phyloP scores from a whole-genome alignment of 2,888 invertebrate genomes.

The Agrilus cyanescens region DNA sequence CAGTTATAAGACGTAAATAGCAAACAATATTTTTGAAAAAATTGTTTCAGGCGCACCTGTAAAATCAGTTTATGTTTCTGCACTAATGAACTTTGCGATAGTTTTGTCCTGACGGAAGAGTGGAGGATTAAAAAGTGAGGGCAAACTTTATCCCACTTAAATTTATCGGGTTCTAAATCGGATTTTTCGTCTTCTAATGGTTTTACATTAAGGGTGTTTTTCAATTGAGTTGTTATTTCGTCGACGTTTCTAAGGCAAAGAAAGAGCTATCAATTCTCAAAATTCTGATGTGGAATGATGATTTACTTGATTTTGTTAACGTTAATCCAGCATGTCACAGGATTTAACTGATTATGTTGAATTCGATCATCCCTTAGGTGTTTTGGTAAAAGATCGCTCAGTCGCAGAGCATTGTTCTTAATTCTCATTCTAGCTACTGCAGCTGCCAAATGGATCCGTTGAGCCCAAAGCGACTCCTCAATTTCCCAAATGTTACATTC shows the following conservation, averaged over 20 bases:
- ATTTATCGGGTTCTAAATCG: constrained; percentile 20
- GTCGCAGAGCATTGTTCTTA: constrained; percentile 54
- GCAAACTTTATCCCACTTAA: constrained; percentile 36
- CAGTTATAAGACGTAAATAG: constrained; percentile 4
- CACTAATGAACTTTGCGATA: constrained; percentile 46
- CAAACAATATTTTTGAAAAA: background rate
- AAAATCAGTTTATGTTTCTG: constrained; percentile 43
- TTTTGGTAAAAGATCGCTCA: constrained; percentile 56
- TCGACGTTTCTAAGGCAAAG: constrained; percentile 15
- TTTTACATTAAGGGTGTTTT: constrained; percentile 21
- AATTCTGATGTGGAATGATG: background rate
- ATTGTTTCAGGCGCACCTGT: constrained; percentile 34
- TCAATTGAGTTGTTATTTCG: constrained; percentile 21
- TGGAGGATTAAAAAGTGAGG: constrained; percentile 44
- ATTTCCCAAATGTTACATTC: constrained; percentile 36
- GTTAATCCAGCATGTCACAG: constrained; percentile 71
- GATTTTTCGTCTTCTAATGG: constrained; percentile 18
- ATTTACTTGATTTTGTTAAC: constrained; percentile 54
- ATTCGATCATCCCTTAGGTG: constrained; percentile 62
- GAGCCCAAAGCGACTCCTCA: constrained; percentile 51
- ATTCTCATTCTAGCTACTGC: constrained; percentile 66
- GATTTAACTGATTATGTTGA: constrained; percentile 40
- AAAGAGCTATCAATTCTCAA: background rate
- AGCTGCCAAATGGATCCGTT: constrained; percentile 60
- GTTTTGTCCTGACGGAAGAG: constrained; percentile 39